Base-by-base conservation (phyloP, 2,888 invertebrate genomes). In the Keiferia lycopersicella region DNA sequence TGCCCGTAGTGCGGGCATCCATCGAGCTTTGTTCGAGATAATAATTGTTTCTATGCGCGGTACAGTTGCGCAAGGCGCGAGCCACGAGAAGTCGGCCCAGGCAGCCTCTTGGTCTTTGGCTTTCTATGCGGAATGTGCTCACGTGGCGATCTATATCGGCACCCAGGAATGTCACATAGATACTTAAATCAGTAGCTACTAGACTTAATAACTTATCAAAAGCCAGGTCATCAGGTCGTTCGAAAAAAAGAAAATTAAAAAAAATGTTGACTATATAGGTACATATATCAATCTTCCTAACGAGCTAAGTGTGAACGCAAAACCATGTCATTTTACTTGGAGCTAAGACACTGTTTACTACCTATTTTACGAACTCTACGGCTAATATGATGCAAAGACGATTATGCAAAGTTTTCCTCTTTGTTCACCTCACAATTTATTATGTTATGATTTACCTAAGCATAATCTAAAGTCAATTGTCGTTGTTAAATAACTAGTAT, bases 21-120 rank as follows among this genome's bases (percentile, higher is more conserved):
- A 67, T 64, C 57, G 64, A 53, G 26, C 68, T 73, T 70, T 70
- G 71, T 72, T 70, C 66, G 65, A 70, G 68, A 70, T 74, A 70
- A 70, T 75, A 72, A 71, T 70, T 76, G 67, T 64, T 72, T 73
- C 67, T 65, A 56, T 64, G 69, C 12, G 51, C 68, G 22, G 26
- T 10, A n/a, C n/a, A 11, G 61, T 76, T 74, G 68, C 69, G 68
- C 63, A 73, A 73, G 10, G 16, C 30, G 57, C 57, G 45, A 26
- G 30, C 56, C 12, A 14, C 18, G n/a, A 34, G 34, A 30, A 26
- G n/a, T n/a, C n/a, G n/a, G n/a, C n/a, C n/a, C n/a, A n/a, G n/a
- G n/a, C n/a, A 34, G 34, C 20, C 56, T 56, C 41, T 45, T 16
- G 45, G n/a, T 45, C n/a, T 45, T 57, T 57, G 51, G 51, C 51